Evolutionary conservation across 2,113 vertebrate species (phyloP), one percentile per base, ranked within the genome.

Genomic region (human (Homo sapiens)): DNA sequence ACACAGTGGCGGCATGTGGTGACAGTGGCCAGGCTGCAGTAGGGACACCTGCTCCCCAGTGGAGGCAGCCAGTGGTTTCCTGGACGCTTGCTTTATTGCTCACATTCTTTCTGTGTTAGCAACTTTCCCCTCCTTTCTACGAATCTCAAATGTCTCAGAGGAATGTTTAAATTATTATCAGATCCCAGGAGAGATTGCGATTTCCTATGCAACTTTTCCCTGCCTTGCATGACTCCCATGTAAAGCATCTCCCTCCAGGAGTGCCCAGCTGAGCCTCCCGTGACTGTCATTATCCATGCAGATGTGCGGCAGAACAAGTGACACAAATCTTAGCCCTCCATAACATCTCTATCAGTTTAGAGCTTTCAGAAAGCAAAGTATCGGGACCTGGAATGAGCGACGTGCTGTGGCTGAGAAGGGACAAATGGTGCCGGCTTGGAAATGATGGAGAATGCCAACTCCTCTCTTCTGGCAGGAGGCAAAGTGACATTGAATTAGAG

Each of bases 131-230:
- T 17, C 38, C 16, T 96, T 91, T 73, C 59, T 79, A 43, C 75
- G 32, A 43, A 70, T 92, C 50, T 96, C 97, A 97, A 86, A 86
- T 55, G 93, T 91, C 97, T 85, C 96, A 40, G 83, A 97, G 98
- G 97, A 97, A 93, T 84, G 98, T 95, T 96, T 73, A 75, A 92
- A 96, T 66, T 61, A 68, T 85, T 81, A 93, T 3, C 73, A 93
- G 95, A 61, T 68, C 97, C 97, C 98, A 38, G 48, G 90, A 97
- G 96, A 84, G 94, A 90, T 68, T 35, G 90, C 57, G 2, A 22
- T 78, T 97, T 98, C 98, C 98, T 94, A 59, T 96, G 70, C 84
- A 86, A 94, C 90, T 91, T 86, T 40, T 35, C 96, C 97, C 97
- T 35, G 38, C 93, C 83, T 57, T 9, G 50, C 70, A 3, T 0